Base-by-base conservation (phyloP, 2,888 invertebrate genomes). In the Scelioninae gen. 1 region DNA sequence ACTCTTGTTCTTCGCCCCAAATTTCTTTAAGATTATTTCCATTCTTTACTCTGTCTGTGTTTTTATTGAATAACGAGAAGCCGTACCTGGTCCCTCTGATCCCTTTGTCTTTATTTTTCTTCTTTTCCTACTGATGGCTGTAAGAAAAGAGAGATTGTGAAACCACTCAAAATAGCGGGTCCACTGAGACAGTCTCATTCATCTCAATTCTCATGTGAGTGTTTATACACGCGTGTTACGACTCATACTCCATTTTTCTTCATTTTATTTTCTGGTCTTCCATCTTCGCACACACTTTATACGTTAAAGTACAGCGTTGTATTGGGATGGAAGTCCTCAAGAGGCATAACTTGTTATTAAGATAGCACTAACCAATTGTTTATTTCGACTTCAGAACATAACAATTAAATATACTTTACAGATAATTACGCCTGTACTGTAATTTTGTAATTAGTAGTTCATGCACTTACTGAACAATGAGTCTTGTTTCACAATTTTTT, bases 221-320 rank as follows among this genome's bases (percentile, higher is more conserved):
- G 29, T 76, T 76, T 68, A 56, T 75, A 51, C 75, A 58, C 58
- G 75, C 58, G 68, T 51, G 76, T 68, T 66, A 60, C 53, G 60
- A 53, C 53, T 32, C 68, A 60, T 23, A 32, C 38, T 66, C 68
- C n/a, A 69, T 47, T 62, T 72, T 68, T 72, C 71, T 79, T 75
- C 47, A 49, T 51, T 60, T 68, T 51, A n/a, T n/a, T 65, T 71
- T 63, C 9, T 43, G 5, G 8, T 8, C 29, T 31, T 16, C 55
- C 47, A 31, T 62, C 63, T 69, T 45, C 43, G n/a, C 23, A 23
- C 23, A 23, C 23, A n/a, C 47, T 38, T 45, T 15, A 76, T 60
- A 45, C 75, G 45, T 10, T 38, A 11, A 38, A 58, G 15, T 47
- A 47, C 65, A 55, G 38, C 63, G 49, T 23, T 23, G 1, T 23